Evolutionary conservation across 1,140 invertebrate species (phyloP).

Genomic region (Brachionus manjavacas): DNA sequence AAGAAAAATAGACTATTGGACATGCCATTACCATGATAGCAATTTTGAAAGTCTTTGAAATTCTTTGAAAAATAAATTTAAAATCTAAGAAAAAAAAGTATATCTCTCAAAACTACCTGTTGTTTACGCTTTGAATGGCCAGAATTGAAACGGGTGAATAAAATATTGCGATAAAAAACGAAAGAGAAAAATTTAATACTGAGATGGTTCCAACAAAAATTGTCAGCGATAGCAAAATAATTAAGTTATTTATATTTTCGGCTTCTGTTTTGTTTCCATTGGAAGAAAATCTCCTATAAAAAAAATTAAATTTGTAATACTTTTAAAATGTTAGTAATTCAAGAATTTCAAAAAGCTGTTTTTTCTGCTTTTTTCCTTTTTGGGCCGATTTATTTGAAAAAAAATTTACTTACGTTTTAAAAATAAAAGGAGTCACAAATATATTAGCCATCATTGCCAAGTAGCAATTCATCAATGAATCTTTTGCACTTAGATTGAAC

Average conservation of each 20-base stretch:
- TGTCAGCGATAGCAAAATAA: neutral
- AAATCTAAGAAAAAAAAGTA: neutral
- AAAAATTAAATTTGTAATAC: neutral
- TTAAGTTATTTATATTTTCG: neutral
- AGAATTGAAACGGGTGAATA: neutral
- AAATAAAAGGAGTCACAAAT: neutral
- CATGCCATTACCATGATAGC: neutral
- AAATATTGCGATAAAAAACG: slow-evolving; percentile 22
- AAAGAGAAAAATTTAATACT: slow-evolving; percentile 2
- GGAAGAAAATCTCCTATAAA: neutral
- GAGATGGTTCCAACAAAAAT: slow-evolving; percentile 35
- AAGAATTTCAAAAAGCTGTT: too few relatives aligned
- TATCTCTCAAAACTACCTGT: neutral
- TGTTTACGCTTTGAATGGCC: neutral
- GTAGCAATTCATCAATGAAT: slow-evolving; percentile 19
- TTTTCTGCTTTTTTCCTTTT: neutral
- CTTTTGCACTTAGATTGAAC: neutral
- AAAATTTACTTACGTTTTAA: neutral
- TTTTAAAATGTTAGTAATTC: too few relatives aligned
- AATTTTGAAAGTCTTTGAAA: neutral
- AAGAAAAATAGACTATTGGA: neutral
- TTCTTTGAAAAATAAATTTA: neutral
- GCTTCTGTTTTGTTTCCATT: neutral
- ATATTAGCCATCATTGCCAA: slow-evolving; percentile 14
- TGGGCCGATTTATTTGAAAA: neutral